Evolutionary conservation across 1,140 invertebrate genomes (phyloP), one percentile per base, ranked within the genome.

Genomic region (Drosophila ohnishii): DNA sequence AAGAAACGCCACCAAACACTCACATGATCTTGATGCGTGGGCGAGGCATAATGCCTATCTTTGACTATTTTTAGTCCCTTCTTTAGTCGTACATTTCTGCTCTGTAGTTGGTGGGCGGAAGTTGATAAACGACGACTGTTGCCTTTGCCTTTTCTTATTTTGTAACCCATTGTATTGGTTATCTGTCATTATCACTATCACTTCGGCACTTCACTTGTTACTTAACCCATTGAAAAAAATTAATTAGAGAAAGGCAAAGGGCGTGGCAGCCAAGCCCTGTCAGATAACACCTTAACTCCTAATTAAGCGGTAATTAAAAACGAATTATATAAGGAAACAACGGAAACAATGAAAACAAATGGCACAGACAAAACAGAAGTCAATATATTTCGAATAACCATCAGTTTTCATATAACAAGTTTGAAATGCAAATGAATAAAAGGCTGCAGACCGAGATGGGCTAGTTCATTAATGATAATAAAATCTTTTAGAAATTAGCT

Each of bases 111-210:
- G 5, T 51, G 28, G 59, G 22, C 79, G 74, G 74, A 82, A 74
- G 63, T 62, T 83, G 80, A 82, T 82, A 77, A 83, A 56, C 9
- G 32, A 19, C 48, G 30, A 22, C 65, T 71, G 39, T 39, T 55
- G 9, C 25, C 16, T 3, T 8, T 51, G 32, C 35, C 28, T 32
- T 57, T 59, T n/a, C 42, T 39, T 65, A 34, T 40, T 37, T 37
- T 66, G 56, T n/a, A 53, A 22, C 16, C 14, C 16, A 2, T 22
- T 35, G 10, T 22, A 47, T 39, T 59, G 63, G 67, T 82, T 82
- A 78, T 83, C 75, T 69, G 59, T 42, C 58, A 55, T 56, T 80
- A 71, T 66, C 65, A 59, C 58, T 57, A 75, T 60, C 61, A 65
- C 25, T 50, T 42, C n/a, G 42, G 34, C 28, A 76, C 42, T 60